Conservation (phyloP, 2,113 vertebrate species). For the Tautogolabrus adspersus region DNA sequence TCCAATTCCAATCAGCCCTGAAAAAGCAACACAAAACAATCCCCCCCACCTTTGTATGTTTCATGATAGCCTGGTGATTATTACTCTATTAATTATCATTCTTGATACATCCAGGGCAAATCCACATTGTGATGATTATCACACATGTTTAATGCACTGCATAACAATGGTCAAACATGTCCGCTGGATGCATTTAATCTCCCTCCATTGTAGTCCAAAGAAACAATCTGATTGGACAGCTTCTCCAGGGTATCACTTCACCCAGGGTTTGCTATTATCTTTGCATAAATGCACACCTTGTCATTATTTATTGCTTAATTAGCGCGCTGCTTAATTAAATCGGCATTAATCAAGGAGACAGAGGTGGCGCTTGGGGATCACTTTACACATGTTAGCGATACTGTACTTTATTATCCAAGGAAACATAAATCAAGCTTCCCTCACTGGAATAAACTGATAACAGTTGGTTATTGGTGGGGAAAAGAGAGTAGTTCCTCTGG, state of each 20-base stretch:
- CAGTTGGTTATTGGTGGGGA: conserved; percentile 52
- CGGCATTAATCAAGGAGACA: conserved; percentile 85
- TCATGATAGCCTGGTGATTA: conserved; percentile 29
- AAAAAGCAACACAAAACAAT: background rate
- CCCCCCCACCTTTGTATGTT: background rate
- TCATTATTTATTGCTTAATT: conserved; percentile 87
- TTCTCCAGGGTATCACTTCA: conserved; percentile 57
- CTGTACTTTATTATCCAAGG: conserved; percentile 80
- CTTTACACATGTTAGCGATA: conserved; percentile 83
- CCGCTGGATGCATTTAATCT: conserved; percentile 53
- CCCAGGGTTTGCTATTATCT: conserved; percentile 78
- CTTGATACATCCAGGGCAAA: conserved; percentile 34
- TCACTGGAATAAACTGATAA: conserved; percentile 78
- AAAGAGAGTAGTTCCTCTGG: background rate
- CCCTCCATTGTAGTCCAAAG: conserved; percentile 62
- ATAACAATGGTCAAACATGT: conserved; percentile 66
- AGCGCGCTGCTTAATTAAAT: conserved; percentile 82
- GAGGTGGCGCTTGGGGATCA: conserved; percentile 76
- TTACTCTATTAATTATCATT: conserved; percentile 51
- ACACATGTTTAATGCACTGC: conserved; percentile 27
- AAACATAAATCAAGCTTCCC: conserved; percentile 75
- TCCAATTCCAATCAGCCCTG: background rate
- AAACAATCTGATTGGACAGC: conserved; percentile 63
- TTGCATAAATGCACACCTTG: conserved; percentile 81
- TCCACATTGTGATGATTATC: conserved; percentile 55